Base-by-base conservation (phyloP, 2,113 vertebrate genomes). In the Nematolebias whitei region DNA sequence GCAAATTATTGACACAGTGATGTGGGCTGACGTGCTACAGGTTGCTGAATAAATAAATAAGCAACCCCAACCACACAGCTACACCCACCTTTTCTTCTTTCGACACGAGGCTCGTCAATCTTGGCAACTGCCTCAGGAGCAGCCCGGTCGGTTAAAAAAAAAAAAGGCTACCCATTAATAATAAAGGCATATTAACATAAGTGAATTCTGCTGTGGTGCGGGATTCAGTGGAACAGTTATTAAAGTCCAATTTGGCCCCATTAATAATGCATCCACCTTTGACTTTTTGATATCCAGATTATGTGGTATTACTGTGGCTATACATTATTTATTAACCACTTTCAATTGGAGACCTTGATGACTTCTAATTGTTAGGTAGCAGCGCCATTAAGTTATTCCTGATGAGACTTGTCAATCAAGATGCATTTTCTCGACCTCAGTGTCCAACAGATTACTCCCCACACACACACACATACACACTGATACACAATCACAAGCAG, bases 241-340 rank as follows among this genome's bases (percentile, higher is more conserved):
- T 93, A 93, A 93, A 93, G 91, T 93, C 91, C 90, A 93, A 93
- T 93, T 93, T 93, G 90, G 92, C 84, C 87, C 86, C 90, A 93
- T 93, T 93, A 93, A 93, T 93, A 93, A 93, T 93, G 90, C 90
- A 93, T 92, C 88, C 89, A 90, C 91, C 93, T 93, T 92, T 92
- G 92, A 92, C 93, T 93, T 91, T 91, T 90, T 92, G 90, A 93
- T 93, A 93, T 93, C 91, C 90, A 93, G 92, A 93, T 93, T 92
- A 93, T 93, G 92, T 92, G 93, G 92, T 87, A 92, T 93, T 92
- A 93, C 88, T 87, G 85, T 84, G 86, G 84, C 80, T 73, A 91
- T 93, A 87, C 90, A 93, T 93, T 92, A 93, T 93, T 93, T 92
- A 93, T 93, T 89, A 92, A 91, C 87, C 85, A 90, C 91, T 91